A percentile compares a stretch with the other conserved stretches of the same genome.
phyloP scores from a whole-genome alignment of 2,888 invertebrate species.

The Volucella inanis region DNA sequence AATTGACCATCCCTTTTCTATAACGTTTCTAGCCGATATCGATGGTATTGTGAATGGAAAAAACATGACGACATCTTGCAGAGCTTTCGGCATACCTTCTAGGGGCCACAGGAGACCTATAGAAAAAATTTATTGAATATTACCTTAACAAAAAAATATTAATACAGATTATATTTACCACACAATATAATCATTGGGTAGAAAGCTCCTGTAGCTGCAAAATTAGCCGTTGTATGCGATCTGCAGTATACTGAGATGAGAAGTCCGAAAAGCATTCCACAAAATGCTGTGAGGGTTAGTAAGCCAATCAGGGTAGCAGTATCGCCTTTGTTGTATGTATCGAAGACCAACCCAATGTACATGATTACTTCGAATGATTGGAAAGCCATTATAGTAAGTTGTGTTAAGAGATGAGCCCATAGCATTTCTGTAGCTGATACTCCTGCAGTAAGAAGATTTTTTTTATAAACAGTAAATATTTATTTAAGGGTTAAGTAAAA shows the following conservation, averaged over 20 bases:
- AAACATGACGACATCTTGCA: slow-evolving; percentile 86
- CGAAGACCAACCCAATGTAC: slow-evolving; percentile 82
- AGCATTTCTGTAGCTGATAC: slow-evolving; percentile 92
- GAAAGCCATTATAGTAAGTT: slow-evolving; percentile 88
- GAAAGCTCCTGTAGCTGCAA: slow-evolving; percentile 93
- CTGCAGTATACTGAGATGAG: slow-evolving; percentile 91
- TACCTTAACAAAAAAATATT: background rate
- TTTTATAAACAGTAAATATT: background rate
- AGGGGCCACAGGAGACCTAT: slow-evolving; percentile 87
- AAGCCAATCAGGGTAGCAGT: slow-evolving; percentile 85
- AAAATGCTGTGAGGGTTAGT: slow-evolving; percentile 89
- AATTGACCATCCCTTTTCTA: slow-evolving; percentile 90
- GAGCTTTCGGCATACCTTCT: slow-evolving; percentile 86
- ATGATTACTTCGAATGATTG: slow-evolving; percentile 85
- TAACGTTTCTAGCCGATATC: slow-evolving; percentile 89
- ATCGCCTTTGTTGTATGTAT: slow-evolving; percentile 82
- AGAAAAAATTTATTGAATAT: slow-evolving; percentile 26
- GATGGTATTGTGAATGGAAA: slow-evolving; percentile 93
- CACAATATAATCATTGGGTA: slow-evolving; percentile 94
- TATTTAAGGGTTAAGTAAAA: slow-evolving; percentile 62
- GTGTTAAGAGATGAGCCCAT: slow-evolving; percentile 90
- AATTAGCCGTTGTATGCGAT: slow-evolving; percentile 92
- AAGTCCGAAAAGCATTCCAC: slow-evolving; percentile 94
- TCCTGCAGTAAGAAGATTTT: slow-evolving; percentile 79
- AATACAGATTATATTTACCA: slow-evolving; percentile 85